Base-by-base conservation (phyloP, 2,797 vertebrate genomes). In the Alca torda region DNA sequence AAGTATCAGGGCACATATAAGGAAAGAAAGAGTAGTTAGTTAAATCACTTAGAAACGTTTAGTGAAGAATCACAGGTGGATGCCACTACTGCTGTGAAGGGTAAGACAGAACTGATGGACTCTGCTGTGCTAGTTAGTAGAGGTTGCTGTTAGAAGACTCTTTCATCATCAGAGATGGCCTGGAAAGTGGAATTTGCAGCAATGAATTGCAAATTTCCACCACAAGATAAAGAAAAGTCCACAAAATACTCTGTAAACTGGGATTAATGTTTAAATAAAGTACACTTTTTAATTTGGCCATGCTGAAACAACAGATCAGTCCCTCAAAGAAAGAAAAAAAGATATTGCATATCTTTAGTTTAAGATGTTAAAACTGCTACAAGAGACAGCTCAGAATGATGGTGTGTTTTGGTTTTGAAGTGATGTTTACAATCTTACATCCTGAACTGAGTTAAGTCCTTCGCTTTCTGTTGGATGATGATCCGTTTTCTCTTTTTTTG, bases 331-430 rank as follows among this genome's bases (percentile, higher is more conserved):
- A 59, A 84, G 33, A 13, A 64, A 21, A 50, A 53, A 61, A 31
- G 3, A 26, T 28, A 53, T 0, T 23, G 2, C 1, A 0, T 41
- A 8, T 53, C 33, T 64, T 84, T 39, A 54, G 19, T 65, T 9
- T 31, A 74, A 72, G 57, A 37, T 72, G 19, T 53, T 81, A 69
- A 77, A 91, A 41, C 11, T 50, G 31, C 37, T 16, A 65, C 10
- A 23, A 48, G 31, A 50, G 31, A 59, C 30, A 67, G 17, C 35
- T 57, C 54, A 76, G 75, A 70, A 67, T 54, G 11, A 33, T 25
- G 39, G 8, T 16, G 7, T 51, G 30, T 50, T 85, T 94, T 85
- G 17, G 3, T 84, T 89, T 57, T 87, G n/a, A 92, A 93, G 51
- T 46, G 16, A 56, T 85, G 6, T 45, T 80, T 91, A 63, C 41